phyloP scores from a whole-genome alignment of 2,888 invertebrate species.

The Scelioninae gen. 2 region DNA sequence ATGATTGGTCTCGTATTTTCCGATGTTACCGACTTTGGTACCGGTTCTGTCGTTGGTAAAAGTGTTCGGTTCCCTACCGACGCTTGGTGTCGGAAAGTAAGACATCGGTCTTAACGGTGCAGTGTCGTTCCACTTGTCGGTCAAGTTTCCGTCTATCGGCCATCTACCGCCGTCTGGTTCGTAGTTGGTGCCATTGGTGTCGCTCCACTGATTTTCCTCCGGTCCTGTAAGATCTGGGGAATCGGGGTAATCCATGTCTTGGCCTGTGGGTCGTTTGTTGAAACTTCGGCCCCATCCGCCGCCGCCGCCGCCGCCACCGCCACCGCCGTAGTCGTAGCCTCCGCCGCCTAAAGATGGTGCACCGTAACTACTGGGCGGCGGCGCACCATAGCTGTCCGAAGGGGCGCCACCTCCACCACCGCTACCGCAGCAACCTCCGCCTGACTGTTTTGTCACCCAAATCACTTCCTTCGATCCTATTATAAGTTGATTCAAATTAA shows the following conservation, averaged over 20 bases:
- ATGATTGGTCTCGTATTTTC: constrained; percentile 17
- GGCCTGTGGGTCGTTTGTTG: constrained; percentile 70
- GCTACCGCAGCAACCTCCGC: constrained; percentile 76
- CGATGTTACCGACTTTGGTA: constrained; percentile 12
- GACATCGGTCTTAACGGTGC: constrained; percentile 31
- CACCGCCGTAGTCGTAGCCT: constrained; percentile 72
- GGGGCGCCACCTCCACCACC: constrained; percentile 65
- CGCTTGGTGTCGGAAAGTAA: constrained; percentile 12
- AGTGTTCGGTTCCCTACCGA: constrained; percentile 61
- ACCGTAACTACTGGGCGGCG: constrained; percentile 68
- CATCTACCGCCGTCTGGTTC: constrained; percentile 2
- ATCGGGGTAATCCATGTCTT: constrained; percentile 61
- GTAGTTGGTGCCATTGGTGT: constrained; percentile 6
- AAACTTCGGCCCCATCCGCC: constrained; percentile 77
- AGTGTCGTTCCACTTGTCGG: constrained; percentile 57
- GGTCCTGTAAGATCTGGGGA: constrained; percentile 9
- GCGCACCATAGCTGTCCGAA: constrained; percentile 69
- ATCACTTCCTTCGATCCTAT: constrained; percentile 68
- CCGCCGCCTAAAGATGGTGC: constrained; percentile 70
- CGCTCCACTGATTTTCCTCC: background rate
- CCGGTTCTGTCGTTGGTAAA: constrained; percentile 36
- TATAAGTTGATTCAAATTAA: background rate
- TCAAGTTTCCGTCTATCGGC: constrained; percentile 26
- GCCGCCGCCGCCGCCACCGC: constrained; percentile 72
- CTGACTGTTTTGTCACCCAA: constrained; percentile 75